These are phyloP conservation scores for Melanotaenia duboulayi DNA, from an alignment of 2,113 vertebrate genomes.

Conservation along the genomic window DNA sequence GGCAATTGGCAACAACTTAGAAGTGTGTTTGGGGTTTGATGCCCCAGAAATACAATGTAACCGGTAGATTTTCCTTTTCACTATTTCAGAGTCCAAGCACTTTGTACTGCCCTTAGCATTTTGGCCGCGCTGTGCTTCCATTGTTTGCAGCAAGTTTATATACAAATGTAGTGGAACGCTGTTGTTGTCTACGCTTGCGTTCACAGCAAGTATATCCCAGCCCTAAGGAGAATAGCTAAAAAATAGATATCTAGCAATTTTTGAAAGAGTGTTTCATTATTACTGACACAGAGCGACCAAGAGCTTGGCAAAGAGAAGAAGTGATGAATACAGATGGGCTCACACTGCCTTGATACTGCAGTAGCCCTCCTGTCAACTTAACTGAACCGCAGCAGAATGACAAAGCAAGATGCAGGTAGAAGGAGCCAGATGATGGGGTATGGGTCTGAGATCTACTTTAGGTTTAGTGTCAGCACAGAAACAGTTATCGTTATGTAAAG, in stretches of 20 bases:
- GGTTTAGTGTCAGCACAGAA: conserved; percentile 52
- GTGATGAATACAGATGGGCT: conserved; percentile 32
- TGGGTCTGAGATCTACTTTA: conserved; percentile 38
- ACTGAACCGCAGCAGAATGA: conserved; percentile 51
- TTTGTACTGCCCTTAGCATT: too few species aligned
- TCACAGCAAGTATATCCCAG: too few species aligned
- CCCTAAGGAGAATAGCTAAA: background rate
- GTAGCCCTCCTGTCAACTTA: conserved; percentile 43
- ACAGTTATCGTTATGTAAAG: conserved; percentile 68
- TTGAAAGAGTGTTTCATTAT: conserved; percentile 13
- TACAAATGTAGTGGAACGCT: too few species aligned
- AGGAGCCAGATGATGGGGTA: conserved; percentile 20
- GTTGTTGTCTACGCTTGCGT: too few species aligned
- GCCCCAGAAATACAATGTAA: too few species aligned
- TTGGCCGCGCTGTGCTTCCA: too few species aligned
- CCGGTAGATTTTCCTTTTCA: too few species aligned
- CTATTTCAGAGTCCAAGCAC: too few species aligned
- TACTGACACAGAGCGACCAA: background rate
- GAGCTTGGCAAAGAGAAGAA: conserved; percentile 4
- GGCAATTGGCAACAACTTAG: too few species aligned
- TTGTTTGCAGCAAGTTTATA: too few species aligned
- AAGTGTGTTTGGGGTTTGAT: too few species aligned
- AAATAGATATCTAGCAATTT: background rate
- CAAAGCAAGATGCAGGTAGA: conserved; percentile 40
- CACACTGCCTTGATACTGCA: background rate